Conservation (phyloP, 2,888 invertebrate genomes). For the Drosophila prostipennis region DNA sequence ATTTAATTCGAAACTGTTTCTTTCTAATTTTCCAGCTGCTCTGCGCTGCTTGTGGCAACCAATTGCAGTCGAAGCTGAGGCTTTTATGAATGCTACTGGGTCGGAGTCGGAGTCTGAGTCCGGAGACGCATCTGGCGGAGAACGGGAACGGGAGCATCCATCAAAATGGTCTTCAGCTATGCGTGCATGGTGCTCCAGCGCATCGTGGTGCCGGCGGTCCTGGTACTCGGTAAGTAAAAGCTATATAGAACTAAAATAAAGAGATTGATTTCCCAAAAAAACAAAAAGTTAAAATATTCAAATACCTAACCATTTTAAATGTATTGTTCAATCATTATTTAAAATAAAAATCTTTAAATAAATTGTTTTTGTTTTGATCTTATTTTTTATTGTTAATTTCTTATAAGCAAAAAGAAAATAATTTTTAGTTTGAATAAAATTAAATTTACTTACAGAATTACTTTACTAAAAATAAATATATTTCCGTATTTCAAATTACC, state of each 20-base stretch:
- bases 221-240: conserved; percentile 81
- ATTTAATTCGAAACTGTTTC: conserved; percentile 65
- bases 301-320: too few relatives aligned
- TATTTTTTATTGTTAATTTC: background rate
- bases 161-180: conserved; percentile 82
- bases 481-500: background rate
- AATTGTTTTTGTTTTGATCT: too few relatives aligned
- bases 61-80: conserved; percentile 67
- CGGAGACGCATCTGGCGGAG: conserved; percentile 28
- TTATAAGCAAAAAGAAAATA: background rate
- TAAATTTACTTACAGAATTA: too few relatives aligned
- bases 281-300: too few relatives aligned
- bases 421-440: background rate
- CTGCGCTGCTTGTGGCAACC: conserved; percentile 64
- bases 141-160: conserved; percentile 26
- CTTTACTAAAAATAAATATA: too few relatives aligned
- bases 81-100: conserved; percentile 67
- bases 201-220: conserved; percentile 80
- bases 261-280: too few relatives aligned
- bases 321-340: too few relatives aligned
- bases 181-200: conserved; percentile 83
- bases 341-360: too few relatives aligned
- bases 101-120: conserved; percentile 39
- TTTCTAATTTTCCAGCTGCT: conserved; percentile 54
- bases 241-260: too few relatives aligned